Evolutionary conservation across 2,797 vertebrate genomes (phyloP).

Genomic region (Synaphobranchus kaupii): DNA sequence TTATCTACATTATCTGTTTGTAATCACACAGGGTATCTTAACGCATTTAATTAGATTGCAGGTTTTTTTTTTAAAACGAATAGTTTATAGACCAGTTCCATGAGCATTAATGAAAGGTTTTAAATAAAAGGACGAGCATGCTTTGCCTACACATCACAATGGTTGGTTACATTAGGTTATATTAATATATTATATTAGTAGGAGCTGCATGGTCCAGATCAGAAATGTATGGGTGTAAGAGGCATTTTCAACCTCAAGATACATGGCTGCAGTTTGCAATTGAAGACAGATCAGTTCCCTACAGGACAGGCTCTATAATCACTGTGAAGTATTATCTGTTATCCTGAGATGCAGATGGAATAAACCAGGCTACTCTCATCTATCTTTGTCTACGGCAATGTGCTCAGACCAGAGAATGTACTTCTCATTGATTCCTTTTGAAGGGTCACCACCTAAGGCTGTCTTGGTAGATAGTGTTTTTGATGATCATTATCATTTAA

Average conservation of each 20-base stretch:
- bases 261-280: background rate
- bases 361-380: background rate
- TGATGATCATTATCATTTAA: background rate
- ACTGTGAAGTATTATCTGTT: background rate
- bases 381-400: background rate
- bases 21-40: background rate
- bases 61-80: background rate
- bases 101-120: background rate
- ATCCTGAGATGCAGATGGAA: background rate
- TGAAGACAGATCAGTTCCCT: background rate
- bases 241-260: background rate
- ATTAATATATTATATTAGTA: too few species aligned
- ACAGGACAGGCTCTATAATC: background rate
- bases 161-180: background rate
- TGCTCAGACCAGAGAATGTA: background rate
- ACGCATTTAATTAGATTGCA: background rate
- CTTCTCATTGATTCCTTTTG: background rate
- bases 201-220: background rate
- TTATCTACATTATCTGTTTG: background rate
- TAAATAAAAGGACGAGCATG: background rate
- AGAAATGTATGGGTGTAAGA: background rate
- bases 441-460: conserved; percentile 1
- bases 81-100: background rate
- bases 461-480: background rate
- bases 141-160: background rate